Base-by-base conservation (phyloP, 2,113 vertebrate genomes). In the Phalacrocorax pelagicus region DNA sequence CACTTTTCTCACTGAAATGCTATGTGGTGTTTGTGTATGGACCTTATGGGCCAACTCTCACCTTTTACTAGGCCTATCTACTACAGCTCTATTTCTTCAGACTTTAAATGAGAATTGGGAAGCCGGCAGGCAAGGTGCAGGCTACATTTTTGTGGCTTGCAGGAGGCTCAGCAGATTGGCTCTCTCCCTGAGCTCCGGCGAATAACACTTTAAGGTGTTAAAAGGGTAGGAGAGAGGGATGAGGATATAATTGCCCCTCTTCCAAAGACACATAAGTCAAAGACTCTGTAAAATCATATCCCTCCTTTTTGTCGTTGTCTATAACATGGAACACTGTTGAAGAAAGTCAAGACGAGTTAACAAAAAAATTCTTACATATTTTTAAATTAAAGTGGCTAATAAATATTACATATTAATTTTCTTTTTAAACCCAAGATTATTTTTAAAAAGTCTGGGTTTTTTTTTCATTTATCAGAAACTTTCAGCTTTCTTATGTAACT, bases 391-490 rank as follows among this genome's bases (percentile, higher is more conserved):
- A 77, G 83, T 36, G 5, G 5, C 4, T 61, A 69, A 70, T 44
- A 72, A 90, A 42, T 54, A 49, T 49, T 63, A 46, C 3, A 10
- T 16, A n/a, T 19, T 51, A 23, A 9, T 47, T 81, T 63, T 27
- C 19, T 17, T 67, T 81, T 61, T 49, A 70, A 73, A 42, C 3
- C 6, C 1, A 11, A 27, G 5, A 13, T 20, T 49, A 23, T 38
- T 80, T 92, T 67, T 66, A 4, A 2, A 46, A 77, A 69, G 2
- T 20, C 20, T 27, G 4, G 1, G 1, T 0, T 0, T 11, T 26
- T 26, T 52, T 70, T 32, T 11, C 1, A 71, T 79, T 83, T 32
- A 38, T 47, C 8, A 49, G 51, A 77, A 83, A 11, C 8, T 30
- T 69, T n/a, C 15, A 81, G 4, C 1, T 51, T 63, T 91, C 66